Evolutionary conservation across 2,113 vertebrate species (phyloP).

Genomic region (Cavia porcellus): DNA sequence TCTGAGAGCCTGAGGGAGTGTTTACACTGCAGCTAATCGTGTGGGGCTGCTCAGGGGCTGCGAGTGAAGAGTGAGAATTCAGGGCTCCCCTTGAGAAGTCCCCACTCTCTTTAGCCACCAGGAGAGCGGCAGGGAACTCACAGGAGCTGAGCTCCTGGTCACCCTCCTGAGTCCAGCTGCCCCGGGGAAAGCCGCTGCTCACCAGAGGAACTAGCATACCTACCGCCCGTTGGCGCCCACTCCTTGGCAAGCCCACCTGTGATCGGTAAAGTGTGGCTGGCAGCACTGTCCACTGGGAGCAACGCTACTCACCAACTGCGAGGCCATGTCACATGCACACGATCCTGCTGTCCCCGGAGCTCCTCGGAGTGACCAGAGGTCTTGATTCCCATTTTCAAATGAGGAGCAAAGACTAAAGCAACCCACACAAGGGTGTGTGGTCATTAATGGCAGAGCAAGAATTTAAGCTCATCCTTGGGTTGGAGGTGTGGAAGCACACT

Average conservation of each 20-base stretch:
- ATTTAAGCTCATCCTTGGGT: background rate
- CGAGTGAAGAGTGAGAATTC: background rate
- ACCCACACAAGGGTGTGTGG: background rate
- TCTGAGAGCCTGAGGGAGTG: background rate
- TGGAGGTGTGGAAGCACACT: accelerated
- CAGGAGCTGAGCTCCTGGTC: background rate
- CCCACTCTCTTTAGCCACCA: background rate
- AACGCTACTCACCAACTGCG: background rate
- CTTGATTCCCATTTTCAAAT: conserved; percentile 46
- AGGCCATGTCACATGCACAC: background rate
- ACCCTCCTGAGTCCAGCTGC: background rate
- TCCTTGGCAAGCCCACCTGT: background rate
- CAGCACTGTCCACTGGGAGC: background rate
- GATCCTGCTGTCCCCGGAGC: background rate
- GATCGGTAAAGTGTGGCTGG: background rate
- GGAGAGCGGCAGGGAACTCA: background rate
- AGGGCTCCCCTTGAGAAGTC: background rate
- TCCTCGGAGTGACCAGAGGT: background rate
- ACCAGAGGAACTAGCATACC: background rate
- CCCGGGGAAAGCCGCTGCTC: background rate
- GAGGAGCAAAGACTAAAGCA: background rate
- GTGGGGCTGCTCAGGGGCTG: background rate
- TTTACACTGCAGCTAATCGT: background rate
- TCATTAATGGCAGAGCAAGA: background rate
- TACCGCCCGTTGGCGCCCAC: accelerated